Evolutionary conservation across 2,797 vertebrate genomes (phyloP).

Genomic region (Pelodytes ibericus): DNA sequence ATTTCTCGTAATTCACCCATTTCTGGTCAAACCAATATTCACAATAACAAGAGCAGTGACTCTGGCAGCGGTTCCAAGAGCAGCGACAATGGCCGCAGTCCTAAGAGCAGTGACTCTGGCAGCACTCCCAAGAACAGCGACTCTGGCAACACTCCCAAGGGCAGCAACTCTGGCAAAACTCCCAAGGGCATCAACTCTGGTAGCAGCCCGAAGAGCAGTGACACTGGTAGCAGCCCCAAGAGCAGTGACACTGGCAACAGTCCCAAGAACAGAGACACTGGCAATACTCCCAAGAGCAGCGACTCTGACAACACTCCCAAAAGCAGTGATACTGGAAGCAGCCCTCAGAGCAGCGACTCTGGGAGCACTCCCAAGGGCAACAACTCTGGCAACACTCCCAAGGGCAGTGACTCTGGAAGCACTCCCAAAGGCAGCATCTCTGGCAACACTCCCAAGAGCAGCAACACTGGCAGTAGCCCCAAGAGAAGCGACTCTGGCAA

Average conservation of each 20-base stretch:
- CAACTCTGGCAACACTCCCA: not conserved
- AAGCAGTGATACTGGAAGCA: not conserved
- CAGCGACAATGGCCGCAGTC: not conserved
- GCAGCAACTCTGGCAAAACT: not conserved
- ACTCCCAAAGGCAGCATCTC: not conserved
- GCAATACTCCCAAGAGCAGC: not conserved
- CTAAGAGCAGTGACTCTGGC: not conserved
- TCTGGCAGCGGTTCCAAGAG: not conserved
- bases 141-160: not conserved
- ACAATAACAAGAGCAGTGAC: not conserved
- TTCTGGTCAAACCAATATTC: not conserved
- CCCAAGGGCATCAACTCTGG: not conserved
- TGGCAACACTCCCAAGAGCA: conserved; percentile 1
- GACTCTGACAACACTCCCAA: not conserved
- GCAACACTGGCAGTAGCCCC: not conserved
- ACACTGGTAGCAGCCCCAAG: not conserved
- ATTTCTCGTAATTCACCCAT: not conserved
- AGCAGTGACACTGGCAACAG: not conserved
- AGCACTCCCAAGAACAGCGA: not conserved
- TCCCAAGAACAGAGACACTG: not conserved
- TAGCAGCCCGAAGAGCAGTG: conserved; percentile 3
- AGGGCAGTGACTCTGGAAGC: not conserved
- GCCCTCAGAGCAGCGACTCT: conserved; percentile 4
- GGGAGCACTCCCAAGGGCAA: conserved; percentile 38
- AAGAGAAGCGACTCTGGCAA: not conserved